phyloP scores from a whole-genome alignment of 2,113 vertebrate species.

The Herpetotheres cachinnans region DNA sequence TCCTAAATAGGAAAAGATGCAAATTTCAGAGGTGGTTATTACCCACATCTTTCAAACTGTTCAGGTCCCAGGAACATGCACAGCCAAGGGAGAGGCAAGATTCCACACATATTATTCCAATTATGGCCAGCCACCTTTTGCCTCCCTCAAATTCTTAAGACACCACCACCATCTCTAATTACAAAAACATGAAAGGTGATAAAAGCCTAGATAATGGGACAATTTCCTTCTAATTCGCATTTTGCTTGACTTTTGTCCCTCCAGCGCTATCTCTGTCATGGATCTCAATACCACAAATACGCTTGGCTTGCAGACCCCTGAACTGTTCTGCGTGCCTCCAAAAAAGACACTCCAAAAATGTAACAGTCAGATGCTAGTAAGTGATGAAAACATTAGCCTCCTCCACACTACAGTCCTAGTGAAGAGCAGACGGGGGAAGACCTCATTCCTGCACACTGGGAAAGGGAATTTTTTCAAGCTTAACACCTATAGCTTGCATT shows the following conservation, averaged over 20 bases:
- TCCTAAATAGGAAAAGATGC: not conserved
- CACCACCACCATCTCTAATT: not conserved
- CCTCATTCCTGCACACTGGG: not conserved
- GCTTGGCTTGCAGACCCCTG: not conserved
- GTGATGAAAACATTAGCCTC: not conserved
- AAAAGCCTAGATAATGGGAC: not conserved
- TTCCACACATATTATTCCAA: conserved; percentile 18
- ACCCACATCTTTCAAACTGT: not conserved
- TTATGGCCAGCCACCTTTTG: not conserved
- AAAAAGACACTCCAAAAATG: not conserved
- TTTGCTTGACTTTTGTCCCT: not conserved
- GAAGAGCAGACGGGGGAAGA: not conserved
- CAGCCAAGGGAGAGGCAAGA: not conserved
- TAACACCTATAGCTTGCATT: not conserved
- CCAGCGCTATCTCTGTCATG: not conserved
- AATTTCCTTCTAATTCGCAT: not conserved
- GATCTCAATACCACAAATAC: not conserved
- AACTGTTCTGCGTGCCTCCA: not conserved
- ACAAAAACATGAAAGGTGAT: not conserved
- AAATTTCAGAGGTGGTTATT: not conserved
- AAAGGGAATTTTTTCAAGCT: not conserved
- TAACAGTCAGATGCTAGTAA: not conserved
- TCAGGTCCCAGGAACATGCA: not conserved
- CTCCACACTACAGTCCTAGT: not conserved
- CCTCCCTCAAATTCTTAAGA: not conserved